These are phyloP conservation scores for Spongilla lacustris DNA, from an alignment of 37 sponge, comb jelly and placozoan species.

Conservation along the genomic window DNA sequence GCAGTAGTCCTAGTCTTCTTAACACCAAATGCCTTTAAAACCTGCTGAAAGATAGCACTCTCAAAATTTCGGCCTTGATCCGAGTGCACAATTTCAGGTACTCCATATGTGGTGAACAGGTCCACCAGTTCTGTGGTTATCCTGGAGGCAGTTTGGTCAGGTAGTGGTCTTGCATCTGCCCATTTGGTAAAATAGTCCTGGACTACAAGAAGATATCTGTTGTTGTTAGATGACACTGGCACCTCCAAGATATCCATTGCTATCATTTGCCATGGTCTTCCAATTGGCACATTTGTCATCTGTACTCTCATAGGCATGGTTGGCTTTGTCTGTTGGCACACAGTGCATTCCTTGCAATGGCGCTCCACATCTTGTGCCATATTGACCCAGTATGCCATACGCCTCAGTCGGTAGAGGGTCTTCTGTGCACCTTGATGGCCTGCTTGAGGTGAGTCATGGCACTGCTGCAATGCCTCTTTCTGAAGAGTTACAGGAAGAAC, in stretches of 20 bases:
- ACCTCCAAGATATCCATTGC: conserved; percentile 53
- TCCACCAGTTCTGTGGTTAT: conserved; percentile 25
- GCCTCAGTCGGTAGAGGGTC: conserved; percentile 46
- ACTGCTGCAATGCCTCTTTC: conserved; percentile 3
- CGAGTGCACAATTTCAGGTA: conserved; percentile 26
- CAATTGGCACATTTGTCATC: conserved; percentile 29
- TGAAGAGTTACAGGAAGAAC: conserved; percentile 21
- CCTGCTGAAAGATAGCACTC: conserved; percentile 17
- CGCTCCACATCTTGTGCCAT: conserved; percentile 44
- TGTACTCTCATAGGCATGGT: conserved; percentile 21
- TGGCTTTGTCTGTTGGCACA: conserved; percentile 38
- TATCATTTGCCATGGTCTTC: conserved; percentile 48
- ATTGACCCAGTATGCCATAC: conserved; percentile 56
- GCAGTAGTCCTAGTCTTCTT: conserved; percentile 46
- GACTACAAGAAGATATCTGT: conserved; percentile 63
- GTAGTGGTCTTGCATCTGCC: conserved; percentile 61
- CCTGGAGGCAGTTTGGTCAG: conserved; percentile 44
- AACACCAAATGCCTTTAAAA: conserved; percentile 46
- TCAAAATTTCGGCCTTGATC: conserved; percentile 75
- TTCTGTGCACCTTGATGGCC: conserved; percentile 68
- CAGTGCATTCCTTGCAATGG: conserved; percentile 51
- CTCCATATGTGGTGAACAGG: conserved; percentile 25
- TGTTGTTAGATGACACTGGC: conserved; percentile 8
- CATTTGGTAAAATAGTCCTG: conserved; percentile 73
- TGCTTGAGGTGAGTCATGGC: conserved; percentile 30